Base-by-base conservation (phyloP, 2,113 vertebrate genomes). In the Brachyhypopomus gauderio region DNA sequence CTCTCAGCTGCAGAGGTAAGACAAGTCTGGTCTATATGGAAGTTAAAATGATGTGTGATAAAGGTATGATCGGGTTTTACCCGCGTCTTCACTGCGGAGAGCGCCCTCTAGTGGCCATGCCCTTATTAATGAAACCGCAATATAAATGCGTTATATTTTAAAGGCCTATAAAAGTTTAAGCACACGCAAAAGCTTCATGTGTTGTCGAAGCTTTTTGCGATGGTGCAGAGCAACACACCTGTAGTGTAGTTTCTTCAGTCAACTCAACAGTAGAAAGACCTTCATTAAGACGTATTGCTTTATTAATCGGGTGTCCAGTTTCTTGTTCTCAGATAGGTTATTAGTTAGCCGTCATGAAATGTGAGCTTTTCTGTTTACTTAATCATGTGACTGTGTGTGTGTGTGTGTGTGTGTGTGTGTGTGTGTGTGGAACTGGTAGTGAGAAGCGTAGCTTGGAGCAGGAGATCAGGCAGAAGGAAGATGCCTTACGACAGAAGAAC, bases 1-100 rank as follows among this genome's bases (percentile, higher is more conserved):
- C n/a, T 93, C 95, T 59, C 96, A 97, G 88, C 90, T 99, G 82
- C 97, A 98, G 90, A 96, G 97, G 97, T 99, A 88, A 93, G 89
- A 27, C 19, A 70, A 62, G 60, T 36, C 5, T 36, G 17, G 2
- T 4, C 12, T 19, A 52, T 14, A 27, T 63, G n/a, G 58, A 38
- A 58, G 63, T n/a, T 52, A 12, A 73, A 60, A 20, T 80, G 25
- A 27, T 17, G 14, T 0, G 3, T 30, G 20, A 22, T 22, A 63
- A n/a, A 4, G 20, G 8, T 62, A 25, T 64, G 62, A 3, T 17
- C 3, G 0, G 27, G 2, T 56, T 48, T 5, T 11, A 45, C 36
- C 12, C 9, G 9, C 11, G 12, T 52, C 45, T 11, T 52, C 45
- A 52, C 45, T 14, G 9, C 2, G 12, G 2, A 1, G 14, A 52